A percentile compares a stretch with the other conserved stretches of the same genome.
Conservation (phyloP, 1,140 invertebrate species). For the Caenorhabditis tropicalis region DNA sequence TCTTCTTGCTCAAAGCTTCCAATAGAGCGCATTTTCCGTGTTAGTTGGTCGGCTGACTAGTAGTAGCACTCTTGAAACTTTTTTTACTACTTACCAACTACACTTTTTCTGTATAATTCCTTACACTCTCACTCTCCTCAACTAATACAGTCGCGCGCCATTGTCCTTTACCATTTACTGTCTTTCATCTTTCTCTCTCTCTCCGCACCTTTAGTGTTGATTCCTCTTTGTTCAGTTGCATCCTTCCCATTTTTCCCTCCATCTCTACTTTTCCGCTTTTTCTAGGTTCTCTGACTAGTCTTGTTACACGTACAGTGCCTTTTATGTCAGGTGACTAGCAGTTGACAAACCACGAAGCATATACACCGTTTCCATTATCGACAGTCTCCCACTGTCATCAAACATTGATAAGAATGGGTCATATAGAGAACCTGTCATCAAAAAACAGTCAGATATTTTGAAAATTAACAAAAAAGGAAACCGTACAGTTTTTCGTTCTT, state of each 20-base stretch:
- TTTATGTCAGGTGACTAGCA: slow-evolving; percentile 29
- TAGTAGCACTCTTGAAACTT: too few species aligned
- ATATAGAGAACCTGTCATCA: neutral
- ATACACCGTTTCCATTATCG: slow-evolving; percentile 25
- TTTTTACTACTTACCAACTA: neutral
- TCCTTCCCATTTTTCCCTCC: neutral
- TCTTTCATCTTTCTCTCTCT: neutral
- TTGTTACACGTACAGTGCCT: neutral
- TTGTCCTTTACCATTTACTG: slow-evolving; percentile 37
- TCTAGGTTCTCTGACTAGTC: neutral
- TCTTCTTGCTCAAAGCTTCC: neutral
- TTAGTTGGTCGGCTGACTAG: neutral
- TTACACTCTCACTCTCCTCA: neutral
- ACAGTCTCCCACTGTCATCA: neutral
- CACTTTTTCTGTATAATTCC: neutral
- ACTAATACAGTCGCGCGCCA: neutral
- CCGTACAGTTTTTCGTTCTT: too few species aligned
- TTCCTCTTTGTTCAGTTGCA: neutral
- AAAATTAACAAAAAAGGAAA: neutral
- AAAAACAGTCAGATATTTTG: neutral
- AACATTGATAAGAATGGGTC: neutral
- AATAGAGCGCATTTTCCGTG: slow-evolving; percentile 15
- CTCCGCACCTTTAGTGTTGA: neutral
- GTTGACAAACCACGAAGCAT: slow-evolving; percentile 27
- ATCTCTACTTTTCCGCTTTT: slow-evolving; percentile 15